Conservation (phyloP, 1,140 invertebrate genomes). For the Drosophila nigrodunni region DNA sequence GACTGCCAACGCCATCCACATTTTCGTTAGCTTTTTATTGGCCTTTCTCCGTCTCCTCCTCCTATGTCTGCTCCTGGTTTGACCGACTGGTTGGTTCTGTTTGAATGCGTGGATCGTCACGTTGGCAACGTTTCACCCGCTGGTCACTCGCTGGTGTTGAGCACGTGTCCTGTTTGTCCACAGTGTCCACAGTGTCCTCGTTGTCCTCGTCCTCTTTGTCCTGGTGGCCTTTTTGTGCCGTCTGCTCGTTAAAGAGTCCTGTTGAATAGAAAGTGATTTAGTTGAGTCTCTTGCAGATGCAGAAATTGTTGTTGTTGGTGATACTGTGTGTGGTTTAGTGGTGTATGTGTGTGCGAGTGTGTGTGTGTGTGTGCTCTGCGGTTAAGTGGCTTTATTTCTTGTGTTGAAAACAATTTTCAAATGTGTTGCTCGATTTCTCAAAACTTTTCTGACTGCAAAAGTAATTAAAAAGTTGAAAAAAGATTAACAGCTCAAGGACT, state of each 20-base stretch:
- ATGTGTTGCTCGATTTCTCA: conserved; percentile 42
- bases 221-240: conserved; percentile 41
- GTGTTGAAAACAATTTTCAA: conserved; percentile 62
- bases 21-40: conserved; percentile 73
- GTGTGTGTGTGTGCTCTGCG: conserved; percentile 32
- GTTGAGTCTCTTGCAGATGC: conserved; percentile 56
- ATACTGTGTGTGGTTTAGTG: conserved; percentile 10
- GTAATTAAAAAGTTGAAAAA: conserved; percentile 73
- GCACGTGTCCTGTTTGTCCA: conserved; percentile 45
- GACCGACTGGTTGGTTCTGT: conserved; percentile 20
- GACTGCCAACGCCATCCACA: conserved; percentile 54
- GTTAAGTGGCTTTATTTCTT: conserved; percentile 42
- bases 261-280: conserved; percentile 80
- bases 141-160: conserved; percentile 35
- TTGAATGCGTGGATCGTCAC: conserved; percentile 32
- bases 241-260: conserved; percentile 46
- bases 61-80: conserved; percentile 9
- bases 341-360: neutral
- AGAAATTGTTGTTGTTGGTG: conserved; percentile 17
- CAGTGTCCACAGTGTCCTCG: conserved; percentile 19
- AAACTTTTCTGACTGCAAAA: conserved; percentile 67
- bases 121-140: conserved; percentile 38
- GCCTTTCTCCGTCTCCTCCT: conserved; percentile 6
- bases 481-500: conserved; percentile 69
- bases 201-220: conserved; percentile 19